Base-by-base conservation (phyloP, 2,888 invertebrate genomes). In the Frankliniella fusca region DNA sequence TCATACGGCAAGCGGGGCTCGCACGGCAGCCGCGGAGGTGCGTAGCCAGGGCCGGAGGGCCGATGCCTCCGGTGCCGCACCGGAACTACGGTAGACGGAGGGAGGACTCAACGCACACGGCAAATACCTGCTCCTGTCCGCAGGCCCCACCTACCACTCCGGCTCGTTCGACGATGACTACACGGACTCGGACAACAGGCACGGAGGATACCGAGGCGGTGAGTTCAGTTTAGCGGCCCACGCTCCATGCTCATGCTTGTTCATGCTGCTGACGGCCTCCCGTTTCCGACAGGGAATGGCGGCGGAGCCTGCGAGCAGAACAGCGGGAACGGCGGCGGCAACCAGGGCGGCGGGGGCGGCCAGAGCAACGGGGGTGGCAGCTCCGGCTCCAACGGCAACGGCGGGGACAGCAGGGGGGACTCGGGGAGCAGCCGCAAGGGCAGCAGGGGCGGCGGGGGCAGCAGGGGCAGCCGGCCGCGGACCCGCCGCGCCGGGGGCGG, bases 281-380 rank as follows among this genome's bases (percentile, higher is more conserved):
- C 3, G 38, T 5, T 38, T 2, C 38, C 38, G 38, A 38, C 38
- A 38, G 38, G 38, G 38, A 38, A 5, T 38, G 38, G 38, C 61
- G 48, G 49, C 84, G 49, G 82, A 50, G 80, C 81, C 27, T 80
- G 81, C 81, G 83, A 83, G 83, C 83, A 83, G 76, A 81, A 38
- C 87, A 86, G 15, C 87, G 86, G 87, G 87, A 80, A 87, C 87
- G 84, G 83, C 84, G 38, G 83, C 81, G 61, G 80, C 83, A 81
- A 83, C 82, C 12, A 12, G 27, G 70, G 70, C 20, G 20, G 65
- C 87, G 86, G 18, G 87, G 86, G 87, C 87, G 80, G 87, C 87
- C 84, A 83, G 84, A 38, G 83, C 81, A 48, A 79, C 83, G 80
- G 82, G 82, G 80, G 48, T 84, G 20, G 84, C 84, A 65, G 82